Percentiles rank a stretch among this genome's conserved stretches.
Conservation (phyloP, 1,140 invertebrate genomes). For the Agrilus planipennis region DNA sequence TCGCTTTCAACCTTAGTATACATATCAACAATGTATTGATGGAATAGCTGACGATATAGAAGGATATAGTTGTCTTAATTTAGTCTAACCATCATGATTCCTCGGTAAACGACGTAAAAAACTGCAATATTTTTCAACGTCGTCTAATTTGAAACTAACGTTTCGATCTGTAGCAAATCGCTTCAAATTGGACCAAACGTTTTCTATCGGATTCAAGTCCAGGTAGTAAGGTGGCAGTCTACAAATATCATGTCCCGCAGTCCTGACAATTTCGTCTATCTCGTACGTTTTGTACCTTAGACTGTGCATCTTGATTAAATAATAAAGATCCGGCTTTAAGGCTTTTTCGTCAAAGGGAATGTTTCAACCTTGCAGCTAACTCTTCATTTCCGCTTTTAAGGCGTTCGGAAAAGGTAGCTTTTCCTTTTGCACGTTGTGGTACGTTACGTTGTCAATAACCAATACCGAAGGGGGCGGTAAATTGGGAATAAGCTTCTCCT, state of each 20-base stretch:
- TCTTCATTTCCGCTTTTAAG: constrained; percentile 21
- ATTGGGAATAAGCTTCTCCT: constrained; percentile 16
- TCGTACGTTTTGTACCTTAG: background rate
- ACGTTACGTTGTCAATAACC: constrained; percentile 24
- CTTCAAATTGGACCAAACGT: constrained; percentile 29
- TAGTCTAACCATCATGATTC: constrained; percentile 26
- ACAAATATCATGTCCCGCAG: constrained; percentile 13
- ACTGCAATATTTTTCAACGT: constrained; percentile 11
- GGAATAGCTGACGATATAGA: constrained; percentile 24
- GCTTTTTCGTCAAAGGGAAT: constrained; percentile 7
- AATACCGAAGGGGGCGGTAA: constrained; percentile 15
- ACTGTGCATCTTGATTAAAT: constrained; percentile 7
- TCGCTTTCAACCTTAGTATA: constrained; percentile 25
- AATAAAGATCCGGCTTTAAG: constrained; percentile 10
- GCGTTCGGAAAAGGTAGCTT: constrained; percentile 14
- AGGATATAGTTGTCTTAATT: constrained; percentile 25
- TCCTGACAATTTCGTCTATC: constrained; percentile 11
- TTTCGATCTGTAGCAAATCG: constrained; percentile 21
- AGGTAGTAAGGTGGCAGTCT: constrained; percentile 29
- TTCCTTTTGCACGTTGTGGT: constrained; percentile 21
- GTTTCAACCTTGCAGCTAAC: constrained; percentile 17
- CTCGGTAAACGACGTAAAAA: too few relatives aligned
- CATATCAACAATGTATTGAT: constrained; percentile 35
- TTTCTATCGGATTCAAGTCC: constrained; percentile 32
- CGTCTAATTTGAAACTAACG: constrained; percentile 14